These are phyloP conservation scores for Anomalospiza imberbis DNA, from an alignment of 2,797 vertebrate genomes.

Conservation along the genomic window DNA sequence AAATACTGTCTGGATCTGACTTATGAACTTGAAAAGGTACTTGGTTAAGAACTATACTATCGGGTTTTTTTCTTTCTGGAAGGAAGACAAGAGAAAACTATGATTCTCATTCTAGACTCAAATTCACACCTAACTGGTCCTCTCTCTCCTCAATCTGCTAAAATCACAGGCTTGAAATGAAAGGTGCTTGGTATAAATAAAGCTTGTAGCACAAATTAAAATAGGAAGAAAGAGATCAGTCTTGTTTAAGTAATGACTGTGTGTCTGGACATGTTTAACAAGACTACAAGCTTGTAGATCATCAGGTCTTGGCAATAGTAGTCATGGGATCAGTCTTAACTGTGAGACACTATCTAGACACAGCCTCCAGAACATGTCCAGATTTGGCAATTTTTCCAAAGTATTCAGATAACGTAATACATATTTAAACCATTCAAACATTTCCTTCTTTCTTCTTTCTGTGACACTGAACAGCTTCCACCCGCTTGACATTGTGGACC, in stretches of 20 bases:
- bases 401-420: not conserved
- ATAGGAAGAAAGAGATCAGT: not conserved
- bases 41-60: not conserved
- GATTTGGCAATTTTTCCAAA: not conserved
- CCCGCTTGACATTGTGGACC: not conserved
- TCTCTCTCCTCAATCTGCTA: not conserved
- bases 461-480: not conserved
- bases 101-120: not conserved
- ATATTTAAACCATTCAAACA: not conserved
- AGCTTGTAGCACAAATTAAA: not conserved
- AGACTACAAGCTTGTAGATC: not conserved
- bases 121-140: not conserved
- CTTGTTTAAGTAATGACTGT: not conserved
- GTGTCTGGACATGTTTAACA: not conserved
- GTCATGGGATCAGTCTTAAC: not conserved
- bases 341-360: not conserved
- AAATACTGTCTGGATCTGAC: not conserved
- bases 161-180: not conserved
- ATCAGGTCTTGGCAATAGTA: not conserved
- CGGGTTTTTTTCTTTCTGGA: not conserved
- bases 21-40: not conserved
- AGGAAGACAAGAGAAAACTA: not conserved
- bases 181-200: not conserved
- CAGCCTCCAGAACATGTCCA: not conserved
- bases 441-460: not conserved